Evolutionary conservation across 2,888 invertebrate species (phyloP).

Genomic region (Cosmia trapezina): DNA sequence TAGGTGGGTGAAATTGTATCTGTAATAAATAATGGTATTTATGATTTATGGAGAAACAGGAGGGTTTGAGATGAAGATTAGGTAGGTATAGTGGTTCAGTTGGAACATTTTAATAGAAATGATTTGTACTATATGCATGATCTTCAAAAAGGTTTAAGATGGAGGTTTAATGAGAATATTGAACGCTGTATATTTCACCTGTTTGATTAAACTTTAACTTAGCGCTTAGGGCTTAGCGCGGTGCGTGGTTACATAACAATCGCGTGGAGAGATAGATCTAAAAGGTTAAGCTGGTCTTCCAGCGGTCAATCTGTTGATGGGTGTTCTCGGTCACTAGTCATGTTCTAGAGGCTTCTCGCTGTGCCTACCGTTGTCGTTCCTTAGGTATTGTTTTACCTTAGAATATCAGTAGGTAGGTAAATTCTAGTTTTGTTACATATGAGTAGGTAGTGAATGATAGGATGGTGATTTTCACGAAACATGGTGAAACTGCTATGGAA

Average conservation of each 20-base stretch:
- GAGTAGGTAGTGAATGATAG: neutral
- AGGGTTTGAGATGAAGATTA: slow-evolving; percentile 70
- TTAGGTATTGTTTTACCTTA: too few relatives aligned
- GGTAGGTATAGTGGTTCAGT: slow-evolving; percentile 65
- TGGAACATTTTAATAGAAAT: slow-evolving; percentile 67
- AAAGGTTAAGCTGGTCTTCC: slow-evolving; percentile 28
- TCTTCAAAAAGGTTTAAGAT: slow-evolving; percentile 47
- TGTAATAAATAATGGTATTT: slow-evolving; percentile 89
- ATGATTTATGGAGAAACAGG: slow-evolving; percentile 81
- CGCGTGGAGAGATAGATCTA: neutral
- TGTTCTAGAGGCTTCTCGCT: neutral
- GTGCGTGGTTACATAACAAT: neutral
- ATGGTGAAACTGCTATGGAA: neutral
- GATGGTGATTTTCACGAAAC: neutral
- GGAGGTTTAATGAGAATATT: slow-evolving; percentile 24
- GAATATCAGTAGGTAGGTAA: too few relatives aligned
- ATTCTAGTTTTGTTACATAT: neutral
- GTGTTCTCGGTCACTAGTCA: neutral
- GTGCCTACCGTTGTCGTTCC: too few relatives aligned
- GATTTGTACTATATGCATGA: slow-evolving; percentile 52
- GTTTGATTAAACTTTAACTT: slow-evolving; percentile 5
- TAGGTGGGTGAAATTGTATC: slow-evolving; percentile 88
- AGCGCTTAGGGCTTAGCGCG: neutral
- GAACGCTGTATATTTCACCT: slow-evolving; percentile 20
- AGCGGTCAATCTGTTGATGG: slow-evolving; percentile 15